Conservation (phyloP, 2,113 vertebrate species). For the Dinomys branickii region DNA sequence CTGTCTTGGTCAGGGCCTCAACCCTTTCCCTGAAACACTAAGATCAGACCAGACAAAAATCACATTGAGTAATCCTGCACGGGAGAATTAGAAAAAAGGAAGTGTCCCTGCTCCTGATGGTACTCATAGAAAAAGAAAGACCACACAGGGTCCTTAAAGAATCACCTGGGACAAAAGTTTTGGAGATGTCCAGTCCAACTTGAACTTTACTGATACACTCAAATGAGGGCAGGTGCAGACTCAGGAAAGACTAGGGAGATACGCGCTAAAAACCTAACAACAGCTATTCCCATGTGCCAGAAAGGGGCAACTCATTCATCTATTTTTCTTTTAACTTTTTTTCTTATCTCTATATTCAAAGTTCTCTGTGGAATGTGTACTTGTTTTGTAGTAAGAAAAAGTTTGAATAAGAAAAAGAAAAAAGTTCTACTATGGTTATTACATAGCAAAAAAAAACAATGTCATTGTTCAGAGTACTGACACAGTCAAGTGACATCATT, state of each 20-base stretch:
- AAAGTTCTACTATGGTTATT: neutral
- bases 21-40: neutral
- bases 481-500: neutral
- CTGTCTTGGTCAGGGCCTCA: neutral
- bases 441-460: neutral
- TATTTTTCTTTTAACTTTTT: neutral
- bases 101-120: neutral
- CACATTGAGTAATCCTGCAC: neutral
- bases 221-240: neutral
- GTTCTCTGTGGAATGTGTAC: neutral
- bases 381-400: conserved; percentile 29
- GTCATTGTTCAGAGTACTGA: neutral
- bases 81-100: neutral
- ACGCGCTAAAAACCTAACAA: neutral
- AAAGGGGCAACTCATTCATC: neutral
- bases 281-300: neutral
- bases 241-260: neutral
- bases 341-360: neutral
- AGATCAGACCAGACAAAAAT: neutral
- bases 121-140: neutral
- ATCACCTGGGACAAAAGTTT: neutral
- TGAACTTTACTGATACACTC: neutral
- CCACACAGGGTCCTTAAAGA: neutral
- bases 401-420: neutral
- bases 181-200: neutral